phyloP scores from a whole-genome alignment of 1,140 invertebrate species.

The Ceratina japonica region DNA sequence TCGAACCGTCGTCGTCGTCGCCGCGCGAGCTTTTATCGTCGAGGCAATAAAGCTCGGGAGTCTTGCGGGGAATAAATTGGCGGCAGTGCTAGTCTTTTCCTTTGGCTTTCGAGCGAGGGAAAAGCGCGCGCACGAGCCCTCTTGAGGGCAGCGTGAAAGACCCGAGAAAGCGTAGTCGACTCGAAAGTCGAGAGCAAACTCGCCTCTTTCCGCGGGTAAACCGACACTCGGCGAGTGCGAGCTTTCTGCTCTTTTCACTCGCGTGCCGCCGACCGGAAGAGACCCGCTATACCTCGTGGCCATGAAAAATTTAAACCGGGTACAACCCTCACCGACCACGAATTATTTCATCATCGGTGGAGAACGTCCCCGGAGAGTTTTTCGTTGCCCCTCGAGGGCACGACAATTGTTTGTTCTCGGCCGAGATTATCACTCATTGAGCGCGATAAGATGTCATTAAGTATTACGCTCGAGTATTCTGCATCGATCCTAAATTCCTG shows the following conservation, averaged over 20 bases:
- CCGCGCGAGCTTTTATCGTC: conserved; percentile 28
- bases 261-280: not conserved
- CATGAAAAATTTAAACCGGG: conserved; percentile 41
- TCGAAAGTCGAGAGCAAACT: conserved; percentile 40
- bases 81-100: conserved; percentile 3
- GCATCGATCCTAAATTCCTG: too few species aligned
- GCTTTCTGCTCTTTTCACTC: conserved; percentile 41
- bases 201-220: conserved; percentile 24
- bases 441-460: too few species aligned
- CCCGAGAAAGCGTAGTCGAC: conserved; percentile 7
- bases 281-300: conserved; percentile 17
- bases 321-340: not conserved
- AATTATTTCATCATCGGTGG: conserved; percentile 33
- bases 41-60: conserved; percentile 32
- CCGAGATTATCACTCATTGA: too few species aligned
- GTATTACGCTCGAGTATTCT: too few species aligned
- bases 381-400: not conserved
- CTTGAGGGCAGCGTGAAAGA: conserved; percentile 37
- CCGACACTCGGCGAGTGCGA: conserved; percentile 36
- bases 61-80: conserved; percentile 43
- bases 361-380: not conserved
- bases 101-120: conserved; percentile 9
- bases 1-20: too few species aligned
- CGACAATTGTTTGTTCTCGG: not conserved
- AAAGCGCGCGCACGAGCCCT: conserved; percentile 34